Evolutionary conservation across 2,113 vertebrate species (phyloP).

Genomic region (Tachuris rubrigastra): DNA sequence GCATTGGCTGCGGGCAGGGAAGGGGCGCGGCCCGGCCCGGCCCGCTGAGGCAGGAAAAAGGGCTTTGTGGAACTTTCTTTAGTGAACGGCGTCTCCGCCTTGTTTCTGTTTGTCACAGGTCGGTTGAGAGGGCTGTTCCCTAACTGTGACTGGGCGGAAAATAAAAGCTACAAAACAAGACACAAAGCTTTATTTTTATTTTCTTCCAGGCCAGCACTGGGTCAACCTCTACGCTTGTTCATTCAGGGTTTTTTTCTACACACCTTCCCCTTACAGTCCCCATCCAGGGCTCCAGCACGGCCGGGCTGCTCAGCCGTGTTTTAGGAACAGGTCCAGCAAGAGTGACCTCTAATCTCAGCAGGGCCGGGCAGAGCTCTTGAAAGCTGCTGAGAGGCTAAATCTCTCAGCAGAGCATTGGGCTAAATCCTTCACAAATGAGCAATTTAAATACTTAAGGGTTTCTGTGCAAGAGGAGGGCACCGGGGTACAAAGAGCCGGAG

Average conservation of each 20-base stretch:
- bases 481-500: fast-evolving
- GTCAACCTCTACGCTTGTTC: neutral
- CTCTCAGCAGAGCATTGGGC: neutral
- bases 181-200: neutral
- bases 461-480: fast-evolving
- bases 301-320: neutral
- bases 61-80: fast-evolving
- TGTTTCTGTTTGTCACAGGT: neutral
- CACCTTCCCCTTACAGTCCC: neutral
- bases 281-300: fast-evolving
- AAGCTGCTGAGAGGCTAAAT: neutral
- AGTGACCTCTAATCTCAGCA: neutral
- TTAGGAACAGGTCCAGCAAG: neutral
- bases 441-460: neutral
- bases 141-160: neutral
- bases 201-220: neutral
- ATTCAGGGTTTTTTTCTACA: neutral
- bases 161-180: neutral
- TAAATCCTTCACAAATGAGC: neutral
- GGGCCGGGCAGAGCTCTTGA: neutral
- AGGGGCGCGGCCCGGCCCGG: neutral
- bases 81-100: neutral
- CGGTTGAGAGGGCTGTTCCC: neutral
- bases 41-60: fast-evolving
- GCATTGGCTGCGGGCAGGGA: neutral